phyloP scores from a whole-genome alignment of 2,888 invertebrate genomes.

The Ophion ellenae region DNA sequence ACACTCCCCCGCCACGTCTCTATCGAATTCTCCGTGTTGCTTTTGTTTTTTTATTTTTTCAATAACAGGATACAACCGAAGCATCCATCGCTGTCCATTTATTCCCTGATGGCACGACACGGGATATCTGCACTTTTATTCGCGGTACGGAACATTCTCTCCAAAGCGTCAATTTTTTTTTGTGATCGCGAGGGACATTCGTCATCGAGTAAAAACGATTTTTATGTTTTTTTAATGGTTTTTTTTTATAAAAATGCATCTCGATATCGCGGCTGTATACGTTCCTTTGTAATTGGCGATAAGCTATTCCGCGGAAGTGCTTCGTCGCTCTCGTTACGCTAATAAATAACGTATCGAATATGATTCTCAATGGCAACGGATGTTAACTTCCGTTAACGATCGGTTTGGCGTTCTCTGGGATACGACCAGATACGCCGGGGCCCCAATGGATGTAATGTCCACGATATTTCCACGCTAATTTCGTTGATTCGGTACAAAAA shows the following conservation, averaged over 20 bases:
- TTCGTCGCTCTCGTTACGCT: slow-evolving; percentile 15
- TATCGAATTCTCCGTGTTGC: no score
- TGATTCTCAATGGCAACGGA: slow-evolving; percentile 37
- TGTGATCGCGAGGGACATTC: neutral
- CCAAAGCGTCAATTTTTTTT: slow-evolving; percentile 13
- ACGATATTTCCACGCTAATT: slow-evolving; percentile 19
- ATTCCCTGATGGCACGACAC: neutral
- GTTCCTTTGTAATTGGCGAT: slow-evolving; percentile 10
- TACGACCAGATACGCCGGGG: slow-evolving; percentile 13
- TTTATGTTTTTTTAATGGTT: neutral
- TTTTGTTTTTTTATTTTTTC: no score
- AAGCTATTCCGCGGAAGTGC: neutral
- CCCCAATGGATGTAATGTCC: slow-evolving; percentile 22
- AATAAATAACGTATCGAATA: slow-evolving; percentile 53
- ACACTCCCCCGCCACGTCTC: no score
- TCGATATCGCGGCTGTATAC: neutral
- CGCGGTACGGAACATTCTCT: neutral
- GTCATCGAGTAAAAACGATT: neutral
- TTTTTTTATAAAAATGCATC: slow-evolving; percentile 20
- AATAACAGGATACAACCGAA: no score
- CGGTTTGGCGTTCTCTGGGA: slow-evolving; percentile 34
- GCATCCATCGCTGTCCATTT: neutral
- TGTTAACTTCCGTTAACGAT: slow-evolving; percentile 55
- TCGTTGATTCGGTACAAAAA: slow-evolving; percentile 8
- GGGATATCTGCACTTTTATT: neutral